Evolutionary conservation across 2,113 vertebrate genomes (phyloP), one percentile per base, ranked within the genome.

Genomic region (Lampris incognitus): DNA sequence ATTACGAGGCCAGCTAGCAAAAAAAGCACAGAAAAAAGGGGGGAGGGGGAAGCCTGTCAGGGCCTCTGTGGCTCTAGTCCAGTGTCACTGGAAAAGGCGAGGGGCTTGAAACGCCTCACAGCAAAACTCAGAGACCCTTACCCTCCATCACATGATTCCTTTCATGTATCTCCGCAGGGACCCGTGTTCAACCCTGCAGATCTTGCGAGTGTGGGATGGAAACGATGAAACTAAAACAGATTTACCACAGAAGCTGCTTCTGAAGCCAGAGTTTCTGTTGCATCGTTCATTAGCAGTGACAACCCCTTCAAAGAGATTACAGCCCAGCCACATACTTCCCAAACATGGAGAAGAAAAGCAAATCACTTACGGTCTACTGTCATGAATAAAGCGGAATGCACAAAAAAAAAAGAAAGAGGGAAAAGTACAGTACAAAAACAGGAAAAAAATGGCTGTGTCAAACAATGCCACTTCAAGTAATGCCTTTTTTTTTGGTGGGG

Each of bases 61-160:
- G 67, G 73, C 86, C 78, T 82, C 82, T 46, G 62, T 77, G 85
- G 83, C 78, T 82, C 76, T 51, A 60, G 59, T 10, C 76, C 55
- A 60, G 59, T 10, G 11, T 9, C 59, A 13, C 42, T 41, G 8
- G 59, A 61, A 70, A 64, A 82, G 82, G 69, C 59, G 68, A 71
- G 82, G 87, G 54, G 77, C 59, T n/a, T 61, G 71, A 63, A 71
- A 66, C 64, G 77, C 66, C 58, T 78, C 79, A 79, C 77, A 86
- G 83, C 36, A 2, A 55, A 74, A 72, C 79, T 75, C 77, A 75
- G 78, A 84, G 82, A 82, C 66, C 74, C n/a, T 41, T 82, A 76
- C 79, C 78, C 61, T 64, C 70, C 13, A 78, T 85, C 76, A 87
- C 88, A 89, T 87, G 72, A 81, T 69, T 77, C 74, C 83, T 83